Percentiles rank a stretch among this genome's conserved stretches.
Conservation (phyloP, 2,797 vertebrate genomes). For the Syngnathus acus region DNA sequence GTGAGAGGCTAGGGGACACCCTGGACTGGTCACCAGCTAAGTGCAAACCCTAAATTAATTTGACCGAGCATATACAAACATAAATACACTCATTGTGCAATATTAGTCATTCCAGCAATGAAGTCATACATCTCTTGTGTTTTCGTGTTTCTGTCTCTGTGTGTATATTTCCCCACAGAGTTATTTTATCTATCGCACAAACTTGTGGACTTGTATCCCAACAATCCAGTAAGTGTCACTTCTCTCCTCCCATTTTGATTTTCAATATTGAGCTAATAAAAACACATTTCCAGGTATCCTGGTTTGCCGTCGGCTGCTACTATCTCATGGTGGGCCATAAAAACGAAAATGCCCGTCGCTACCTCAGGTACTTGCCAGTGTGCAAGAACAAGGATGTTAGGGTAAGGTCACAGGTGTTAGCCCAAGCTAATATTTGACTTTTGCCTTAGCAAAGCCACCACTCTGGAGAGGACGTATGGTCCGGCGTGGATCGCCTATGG, state of each 20-base stretch:
- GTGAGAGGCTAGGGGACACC: too few species aligned
- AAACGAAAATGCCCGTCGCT: conserved; percentile 94
- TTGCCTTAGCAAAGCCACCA: conserved; percentile 86
- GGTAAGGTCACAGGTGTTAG: too few species aligned
- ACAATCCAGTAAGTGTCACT: conserved; percentile 86
- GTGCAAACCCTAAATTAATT: too few species aligned
- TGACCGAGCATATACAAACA: neutral
- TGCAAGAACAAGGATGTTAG: neutral
- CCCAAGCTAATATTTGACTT: neutral
- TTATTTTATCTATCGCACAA: conserved; percentile 99
- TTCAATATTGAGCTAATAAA: neutral
- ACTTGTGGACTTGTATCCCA: conserved; percentile 96
- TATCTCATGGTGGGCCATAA: conserved; percentile 99
- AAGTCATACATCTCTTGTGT: neutral
- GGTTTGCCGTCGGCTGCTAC: conserved; percentile 98
- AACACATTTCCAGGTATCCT: conserved; percentile 64
- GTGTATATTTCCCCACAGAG: conserved; percentile 63
- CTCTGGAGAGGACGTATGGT: conserved; percentile 91
- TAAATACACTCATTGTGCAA: neutral
- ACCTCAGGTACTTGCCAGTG: conserved; percentile 78
- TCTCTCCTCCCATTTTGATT: neutral
- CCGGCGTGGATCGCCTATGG: conserved; percentile 98
- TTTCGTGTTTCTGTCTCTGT: neutral
- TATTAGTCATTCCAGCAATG: too few species aligned
- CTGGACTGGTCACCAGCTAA: too few species aligned